Evolutionary conservation across 2,113 vertebrate species (phyloP), one percentile per base, ranked within the genome.

Genomic region (Motacilla alba): DNA sequence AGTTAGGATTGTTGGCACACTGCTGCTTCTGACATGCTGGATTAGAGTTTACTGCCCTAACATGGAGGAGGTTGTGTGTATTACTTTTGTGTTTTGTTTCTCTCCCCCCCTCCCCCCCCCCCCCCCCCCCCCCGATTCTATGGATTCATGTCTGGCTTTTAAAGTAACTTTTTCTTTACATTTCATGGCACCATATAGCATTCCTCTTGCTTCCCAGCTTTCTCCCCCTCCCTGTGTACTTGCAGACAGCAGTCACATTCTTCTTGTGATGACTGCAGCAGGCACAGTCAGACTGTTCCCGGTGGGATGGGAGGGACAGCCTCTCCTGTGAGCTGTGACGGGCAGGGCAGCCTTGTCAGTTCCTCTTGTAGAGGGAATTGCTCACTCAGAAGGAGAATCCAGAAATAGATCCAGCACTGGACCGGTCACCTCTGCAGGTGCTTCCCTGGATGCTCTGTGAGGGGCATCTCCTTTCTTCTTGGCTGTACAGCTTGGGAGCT

Each of bases 111-210:
- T 33, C 22, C 28, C 6, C 21, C 11, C 14, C 2, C 2, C 4
- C 8, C 2, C 1, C 28, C 30, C 5, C 1, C 6, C 7, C 6
- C 26, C 7, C 2, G 16, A 13, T 74, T 62, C 46, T 46, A 0
- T 86, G 50, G 46, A 55, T 83, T 92, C 26, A 3, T 12, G n/a
- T 44, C 31, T 74, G 14, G 46, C 28, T 87, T 94, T 73, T 72
- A 26, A 90, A 95, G 41, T 49, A 30, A 33, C 22, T 75, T 70
- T 39, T 2, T 69, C 11, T 55, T 70, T 59, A 7, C n/a, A 23
- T 79, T 70, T 67, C 44, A 15, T 50, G 44, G 52, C 43, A 89
- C 70, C 13, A 13, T 84, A 30, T 17, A 75, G 22, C 19, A 44
- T 46, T 82, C 21, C 22, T 95, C 22, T 46, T 46, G 22, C 63